Percentiles rank a stretch among this genome's conserved stretches.
phyloP scores from a whole-genome alignment of 1,140 invertebrate species.

The Battus philenor region DNA sequence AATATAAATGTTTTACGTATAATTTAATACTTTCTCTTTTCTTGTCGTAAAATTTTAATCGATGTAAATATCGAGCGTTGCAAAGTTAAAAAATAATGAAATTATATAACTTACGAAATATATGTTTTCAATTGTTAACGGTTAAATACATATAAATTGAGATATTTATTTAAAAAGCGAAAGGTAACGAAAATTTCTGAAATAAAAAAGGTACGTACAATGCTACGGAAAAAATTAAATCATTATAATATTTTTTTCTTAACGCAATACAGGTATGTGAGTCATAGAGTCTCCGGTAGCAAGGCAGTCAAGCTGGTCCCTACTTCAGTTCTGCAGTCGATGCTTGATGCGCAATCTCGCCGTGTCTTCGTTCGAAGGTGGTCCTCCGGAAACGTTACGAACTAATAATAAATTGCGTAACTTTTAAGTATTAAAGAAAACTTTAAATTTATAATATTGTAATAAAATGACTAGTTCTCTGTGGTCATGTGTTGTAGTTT shows the following conservation, averaged over 20 bases:
- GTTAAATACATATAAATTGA: no score
- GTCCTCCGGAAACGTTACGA: slow-evolving; percentile 5
- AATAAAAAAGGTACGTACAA: no score
- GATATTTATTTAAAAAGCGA: no score
- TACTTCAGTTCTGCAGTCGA: slow-evolving; percentile 26
- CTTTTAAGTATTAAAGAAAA: not conserved
- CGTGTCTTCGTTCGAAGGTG: slow-evolving; percentile 22
- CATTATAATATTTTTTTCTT: not conserved
- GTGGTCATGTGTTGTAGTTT: slow-evolving; percentile 28
- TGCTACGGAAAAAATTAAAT: no score
- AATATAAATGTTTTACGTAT: no score
- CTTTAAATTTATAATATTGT: not conserved
- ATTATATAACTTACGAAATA: no score
- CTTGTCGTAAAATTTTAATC: no score
- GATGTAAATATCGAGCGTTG: no score
- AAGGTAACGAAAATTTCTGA: no score
- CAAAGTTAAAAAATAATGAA: no score
- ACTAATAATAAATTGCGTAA: slow-evolving; percentile 1
- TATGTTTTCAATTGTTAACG: no score
- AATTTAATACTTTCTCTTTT: no score
- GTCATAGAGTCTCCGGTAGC: slow-evolving; percentile 47
- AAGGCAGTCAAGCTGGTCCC: slow-evolving; percentile 42
- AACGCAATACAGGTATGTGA: slow-evolving; percentile 34
- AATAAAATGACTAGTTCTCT: slow-evolving; percentile 27
- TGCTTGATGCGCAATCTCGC: slow-evolving; percentile 25